Conservation (phyloP, 2,797 vertebrate genomes). For the Oreortyx pictus region DNA sequence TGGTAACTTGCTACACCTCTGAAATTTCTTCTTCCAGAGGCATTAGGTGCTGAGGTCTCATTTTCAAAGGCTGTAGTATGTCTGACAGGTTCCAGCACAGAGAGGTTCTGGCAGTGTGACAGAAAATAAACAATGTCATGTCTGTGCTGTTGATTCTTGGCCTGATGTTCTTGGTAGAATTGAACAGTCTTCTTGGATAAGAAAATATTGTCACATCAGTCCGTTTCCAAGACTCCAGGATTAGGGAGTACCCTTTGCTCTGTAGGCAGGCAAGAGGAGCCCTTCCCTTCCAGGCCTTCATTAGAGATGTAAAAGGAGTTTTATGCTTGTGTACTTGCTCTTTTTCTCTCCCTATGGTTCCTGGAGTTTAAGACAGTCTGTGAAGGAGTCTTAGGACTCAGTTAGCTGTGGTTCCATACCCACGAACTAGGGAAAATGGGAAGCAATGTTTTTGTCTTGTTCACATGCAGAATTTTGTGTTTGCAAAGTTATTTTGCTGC, state of each 20-base stretch:
- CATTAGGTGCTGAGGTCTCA: not conserved
- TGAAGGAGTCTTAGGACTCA: not conserved
- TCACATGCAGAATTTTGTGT: too few relatives aligned
- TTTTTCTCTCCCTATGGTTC: not conserved
- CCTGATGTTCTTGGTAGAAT: not conserved
- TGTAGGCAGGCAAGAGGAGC: not conserved
- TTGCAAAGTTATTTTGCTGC: too few relatives aligned
- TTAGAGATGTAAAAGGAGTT: not conserved
- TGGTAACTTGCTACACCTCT: not conserved
- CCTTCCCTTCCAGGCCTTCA: not conserved
- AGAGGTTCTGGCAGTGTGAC: not conserved
- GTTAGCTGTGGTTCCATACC: not conserved
- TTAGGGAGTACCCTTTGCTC: not conserved
- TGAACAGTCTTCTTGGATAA: not conserved
- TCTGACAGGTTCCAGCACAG: not conserved
- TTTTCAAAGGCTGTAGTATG: not conserved
- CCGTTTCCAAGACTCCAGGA: not conserved
- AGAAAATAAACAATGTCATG: not conserved
- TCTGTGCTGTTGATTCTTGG: not conserved
- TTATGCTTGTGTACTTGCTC: not conserved
- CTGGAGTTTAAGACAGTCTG: not conserved
- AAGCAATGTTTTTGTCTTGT: not conserved
- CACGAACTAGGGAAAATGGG: not conserved
- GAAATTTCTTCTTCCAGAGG: not conserved
- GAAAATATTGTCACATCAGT: fast-evolving